Evolutionary conservation across 1,140 invertebrate species (phyloP), one percentile per base, ranked within the genome.

Genomic region (Heterodera schachtii): DNA sequence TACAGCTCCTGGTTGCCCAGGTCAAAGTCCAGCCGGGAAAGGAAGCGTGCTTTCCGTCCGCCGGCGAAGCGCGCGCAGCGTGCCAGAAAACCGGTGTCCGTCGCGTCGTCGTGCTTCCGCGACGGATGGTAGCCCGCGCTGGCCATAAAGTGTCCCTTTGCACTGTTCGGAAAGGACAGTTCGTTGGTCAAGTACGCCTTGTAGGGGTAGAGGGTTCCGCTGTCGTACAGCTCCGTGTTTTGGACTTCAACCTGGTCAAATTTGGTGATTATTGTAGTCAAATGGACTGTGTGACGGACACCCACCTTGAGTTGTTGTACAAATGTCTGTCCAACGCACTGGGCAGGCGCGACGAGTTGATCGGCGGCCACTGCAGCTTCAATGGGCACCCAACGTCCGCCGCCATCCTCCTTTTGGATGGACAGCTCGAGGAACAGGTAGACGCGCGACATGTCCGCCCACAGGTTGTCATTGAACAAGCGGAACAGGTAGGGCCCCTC

Each of bases 11-110:
- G 83, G 66, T 83, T 83, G 41, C 47, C 83, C 3, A 83, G 57
- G 57, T 83, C 82, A 49, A 84, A 85, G 60, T 83, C 82, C 41
- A 83, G 47, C 7, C 83, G 76, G 7, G 82, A 85, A 3, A 82
- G 5, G 21, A 84, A 46, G 16, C 84, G 83, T 41, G 69, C n/a
- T 6, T 19, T 64, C 21, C 49, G 21, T 21, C 82, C 70, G 6
- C 21, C 41, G 2, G 69, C 44, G 16, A 84, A 67, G 2, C 73
- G 47, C 43, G 76, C 11, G 21, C 13, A 43, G 9, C 82, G 76
- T 3, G 13, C 41, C 11, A 8, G 43, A 57, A 83, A 82, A 31
- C 81, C 81, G n/a, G 3, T 3, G 70, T 84, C 82, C 2, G 3
- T 13, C 9, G 57, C 57, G 21, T 73, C 57, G 47, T 82, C 44